Conservation (phyloP, 2,888 invertebrate species). For the Altica lythri region DNA sequence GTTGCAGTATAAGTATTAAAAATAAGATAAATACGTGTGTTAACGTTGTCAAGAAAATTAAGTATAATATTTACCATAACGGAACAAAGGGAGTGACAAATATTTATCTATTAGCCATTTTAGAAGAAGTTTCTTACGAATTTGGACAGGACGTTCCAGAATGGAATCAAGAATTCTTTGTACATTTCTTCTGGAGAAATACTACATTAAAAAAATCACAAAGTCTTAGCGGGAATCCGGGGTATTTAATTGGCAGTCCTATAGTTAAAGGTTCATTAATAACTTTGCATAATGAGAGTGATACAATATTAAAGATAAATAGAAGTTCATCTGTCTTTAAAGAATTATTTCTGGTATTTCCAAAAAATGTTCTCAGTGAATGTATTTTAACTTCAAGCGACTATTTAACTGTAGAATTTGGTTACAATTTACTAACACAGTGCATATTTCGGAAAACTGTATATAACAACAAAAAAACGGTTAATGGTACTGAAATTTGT, state of each 20-base stretch:
- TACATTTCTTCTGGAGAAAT: constrained; percentile 51
- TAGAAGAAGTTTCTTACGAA: constrained; percentile 44
- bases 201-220: constrained; percentile 45
- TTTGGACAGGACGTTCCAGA: constrained; percentile 31
- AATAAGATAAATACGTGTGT: constrained; percentile 43
- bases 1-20: constrained; percentile 37
- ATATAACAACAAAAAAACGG: constrained; percentile 30
- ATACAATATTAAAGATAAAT: constrained; percentile 34
- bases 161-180: constrained; percentile 46
- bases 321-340: constrained; percentile 41
- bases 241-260: constrained; percentile 71
- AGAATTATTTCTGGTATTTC: constrained; percentile 52
- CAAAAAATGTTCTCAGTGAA: constrained; percentile 56
- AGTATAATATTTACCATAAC: constrained; percentile 55
- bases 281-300: constrained; percentile 48
- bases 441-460: constrained; percentile 51
- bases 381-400: constrained; percentile 55
- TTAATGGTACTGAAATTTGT: constrained; percentile 47
- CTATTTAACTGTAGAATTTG: constrained; percentile 58
- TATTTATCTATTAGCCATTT: constrained; percentile 48
- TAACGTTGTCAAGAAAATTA: constrained; percentile 50
- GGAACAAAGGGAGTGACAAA: constrained; percentile 56
- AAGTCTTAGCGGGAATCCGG: constrained; percentile 74
- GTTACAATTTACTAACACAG: constrained; percentile 58
- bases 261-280: constrained; percentile 59